Evolutionary conservation across 2,113 vertebrate genomes (phyloP).

Genomic region (Otocyon megalotis): DNA sequence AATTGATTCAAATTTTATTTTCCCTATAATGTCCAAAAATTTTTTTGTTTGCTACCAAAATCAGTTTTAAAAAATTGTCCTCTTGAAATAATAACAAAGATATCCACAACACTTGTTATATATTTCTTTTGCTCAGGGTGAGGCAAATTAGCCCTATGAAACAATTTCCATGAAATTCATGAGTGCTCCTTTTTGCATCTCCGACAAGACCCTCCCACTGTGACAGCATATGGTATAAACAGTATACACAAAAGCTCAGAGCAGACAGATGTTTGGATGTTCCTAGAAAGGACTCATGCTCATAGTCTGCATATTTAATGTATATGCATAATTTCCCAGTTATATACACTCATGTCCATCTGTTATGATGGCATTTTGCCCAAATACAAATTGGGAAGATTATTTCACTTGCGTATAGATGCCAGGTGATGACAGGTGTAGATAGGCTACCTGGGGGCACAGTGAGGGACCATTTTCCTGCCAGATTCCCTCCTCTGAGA

Average conservation of each 20-base stretch:
- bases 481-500: constrained; percentile 67
- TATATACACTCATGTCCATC: constrained; percentile 80
- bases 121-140: neutral
- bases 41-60: neutral
- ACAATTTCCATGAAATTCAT: constrained; percentile 46
- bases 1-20: neutral
- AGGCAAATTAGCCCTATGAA: constrained; percentile 10
- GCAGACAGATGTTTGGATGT: constrained; percentile 66
- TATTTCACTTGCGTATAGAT: constrained; percentile 76
- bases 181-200: constrained; percentile 45
- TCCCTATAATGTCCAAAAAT: neutral
- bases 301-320: constrained; percentile 69
- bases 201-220: neutral
- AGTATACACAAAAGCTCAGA: constrained; percentile 46
- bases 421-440: constrained; percentile 84
- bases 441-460: constrained; percentile 76
- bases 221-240: constrained; percentile 42
- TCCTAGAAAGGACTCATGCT: constrained; percentile 67
- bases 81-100: neutral
- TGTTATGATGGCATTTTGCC: constrained; percentile 83
- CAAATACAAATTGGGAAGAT: constrained; percentile 77
- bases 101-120: neutral
- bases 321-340: constrained; percentile 75
- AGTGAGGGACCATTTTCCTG: constrained; percentile 72
- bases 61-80: neutral